Percentiles rank a stretch among this genome's conserved stretches.
Evolutionary conservation across 2,888 invertebrate species (phyloP).

Genomic region (Neoitamus cyanurus): DNA sequence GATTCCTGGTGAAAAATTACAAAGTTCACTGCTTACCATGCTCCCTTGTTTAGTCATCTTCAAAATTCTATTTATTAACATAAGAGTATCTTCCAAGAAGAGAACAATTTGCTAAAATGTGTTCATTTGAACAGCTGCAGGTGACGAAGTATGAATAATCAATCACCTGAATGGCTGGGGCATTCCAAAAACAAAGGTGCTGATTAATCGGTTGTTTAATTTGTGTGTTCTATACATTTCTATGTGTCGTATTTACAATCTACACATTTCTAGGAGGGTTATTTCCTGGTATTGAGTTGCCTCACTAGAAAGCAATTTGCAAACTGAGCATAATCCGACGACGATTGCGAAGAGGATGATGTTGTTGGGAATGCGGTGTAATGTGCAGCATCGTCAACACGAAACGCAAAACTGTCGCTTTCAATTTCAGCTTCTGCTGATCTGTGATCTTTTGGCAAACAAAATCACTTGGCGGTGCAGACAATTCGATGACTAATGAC

Average conservation of each 20-base stretch:
- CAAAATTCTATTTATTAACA: neutral
- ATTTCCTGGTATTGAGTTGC: neutral
- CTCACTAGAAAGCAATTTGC: neutral
- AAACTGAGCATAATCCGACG: neutral
- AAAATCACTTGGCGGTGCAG: constrained; percentile 2
- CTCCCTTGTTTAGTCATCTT: neutral
- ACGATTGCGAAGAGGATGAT: neutral
- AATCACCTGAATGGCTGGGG: neutral
- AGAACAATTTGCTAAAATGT: neutral
- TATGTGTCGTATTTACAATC: neutral
- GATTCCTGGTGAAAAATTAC: neutral
- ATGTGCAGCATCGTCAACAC: neutral
- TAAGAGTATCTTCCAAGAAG: neutral
- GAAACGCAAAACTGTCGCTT: neutral
- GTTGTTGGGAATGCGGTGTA: neutral
- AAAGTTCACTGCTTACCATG: neutral
- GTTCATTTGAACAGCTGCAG: neutral
- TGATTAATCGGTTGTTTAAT: neutral
- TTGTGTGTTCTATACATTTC: neutral
- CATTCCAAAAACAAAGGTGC: neutral
- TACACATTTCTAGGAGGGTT: neutral
- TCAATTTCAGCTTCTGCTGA: neutral
- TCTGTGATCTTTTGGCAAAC: neutral
- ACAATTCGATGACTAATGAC: neutral
- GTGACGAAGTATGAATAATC: neutral